Conservation (phyloP, 2,113 vertebrate species). For the Pionites leucogaster region DNA sequence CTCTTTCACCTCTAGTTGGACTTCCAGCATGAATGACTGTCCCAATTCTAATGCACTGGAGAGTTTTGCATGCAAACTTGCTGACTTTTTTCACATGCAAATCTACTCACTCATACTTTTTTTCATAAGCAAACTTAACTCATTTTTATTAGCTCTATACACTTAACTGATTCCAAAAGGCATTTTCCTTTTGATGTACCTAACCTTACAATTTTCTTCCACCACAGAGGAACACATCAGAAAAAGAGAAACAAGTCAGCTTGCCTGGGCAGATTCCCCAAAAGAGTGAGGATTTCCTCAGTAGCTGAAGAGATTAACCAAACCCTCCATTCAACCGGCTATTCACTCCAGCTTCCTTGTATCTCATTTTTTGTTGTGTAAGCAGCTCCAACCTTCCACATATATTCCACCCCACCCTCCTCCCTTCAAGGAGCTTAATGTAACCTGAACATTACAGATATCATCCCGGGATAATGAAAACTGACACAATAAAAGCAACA, state of each 20-base stretch:
- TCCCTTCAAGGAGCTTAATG: not conserved
- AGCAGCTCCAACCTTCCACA: not conserved
- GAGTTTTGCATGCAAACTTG: not conserved
- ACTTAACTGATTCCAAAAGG: not conserved
- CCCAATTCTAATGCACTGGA: not conserved
- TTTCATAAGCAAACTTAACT: not conserved
- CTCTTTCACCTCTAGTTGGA: not conserved
- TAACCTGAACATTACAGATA: not conserved
- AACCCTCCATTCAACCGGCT: not conserved
- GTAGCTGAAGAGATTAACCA: not conserved
- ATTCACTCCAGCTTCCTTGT: not conserved
- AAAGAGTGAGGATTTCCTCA: not conserved
- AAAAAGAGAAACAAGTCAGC: not conserved
- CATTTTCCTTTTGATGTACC: not conserved
- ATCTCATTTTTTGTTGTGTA: not conserved
- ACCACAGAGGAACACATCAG: not conserved
- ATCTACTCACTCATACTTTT: not conserved
- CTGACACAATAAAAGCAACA: not conserved
- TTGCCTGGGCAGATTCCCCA: not conserved
- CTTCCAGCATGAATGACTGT: not conserved
- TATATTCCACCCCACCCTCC: fast-evolving
- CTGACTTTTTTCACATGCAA: not conserved
- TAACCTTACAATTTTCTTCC: not conserved
- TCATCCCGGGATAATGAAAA: not conserved
- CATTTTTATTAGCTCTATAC: not conserved